Percentiles rank a stretch among this genome's conserved stretches.
phyloP scores from a whole-genome alignment of 2,888 invertebrate species.

The Heteropelma amictum region DNA sequence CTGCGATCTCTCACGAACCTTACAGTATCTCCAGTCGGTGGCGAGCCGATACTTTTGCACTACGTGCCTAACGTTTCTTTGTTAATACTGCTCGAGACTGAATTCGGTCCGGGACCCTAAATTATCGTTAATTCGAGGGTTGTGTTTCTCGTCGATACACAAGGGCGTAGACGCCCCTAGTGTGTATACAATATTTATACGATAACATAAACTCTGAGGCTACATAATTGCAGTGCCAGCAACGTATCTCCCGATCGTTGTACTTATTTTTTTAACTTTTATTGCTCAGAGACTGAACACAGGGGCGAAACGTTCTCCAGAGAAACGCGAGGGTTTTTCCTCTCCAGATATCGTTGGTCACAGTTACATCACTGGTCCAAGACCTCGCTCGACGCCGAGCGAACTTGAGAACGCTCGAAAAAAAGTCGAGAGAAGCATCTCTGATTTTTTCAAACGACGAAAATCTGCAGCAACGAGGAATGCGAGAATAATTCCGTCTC shows the following conservation, averaged over 20 bases:
- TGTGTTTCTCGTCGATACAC: slow-evolving; percentile 41
- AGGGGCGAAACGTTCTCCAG: no score
- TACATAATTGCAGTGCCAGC: slow-evolving; percentile 43
- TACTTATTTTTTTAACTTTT: background rate
- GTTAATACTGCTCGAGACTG: slow-evolving; percentile 28
- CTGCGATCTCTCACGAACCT: slow-evolving; percentile 24
- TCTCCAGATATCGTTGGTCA: no score
- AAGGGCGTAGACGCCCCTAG: slow-evolving; percentile 25
- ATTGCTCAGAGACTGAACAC: background rate
- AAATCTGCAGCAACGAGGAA: background rate
- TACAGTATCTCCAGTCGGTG: slow-evolving; percentile 21
- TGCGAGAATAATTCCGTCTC: background rate
- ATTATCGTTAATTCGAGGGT: slow-evolving; percentile 53
- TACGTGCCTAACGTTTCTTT: slow-evolving; percentile 1
- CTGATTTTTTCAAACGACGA: background rate
- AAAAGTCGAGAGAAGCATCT: no score
- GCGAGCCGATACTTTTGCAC: slow-evolving; percentile 21
- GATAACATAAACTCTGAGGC: slow-evolving; percentile 16
- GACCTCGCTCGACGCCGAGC: no score
- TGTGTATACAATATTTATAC: background rate
- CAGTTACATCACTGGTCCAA: no score
- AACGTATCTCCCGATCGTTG: background rate
- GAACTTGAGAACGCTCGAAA: no score
- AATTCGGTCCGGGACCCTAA: slow-evolving; percentile 42
- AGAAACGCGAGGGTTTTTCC: no score